Evolutionary conservation across 2,113 vertebrate genomes (phyloP), one percentile per base, ranked within the genome.

Genomic region (Catagonus wagneri): DNA sequence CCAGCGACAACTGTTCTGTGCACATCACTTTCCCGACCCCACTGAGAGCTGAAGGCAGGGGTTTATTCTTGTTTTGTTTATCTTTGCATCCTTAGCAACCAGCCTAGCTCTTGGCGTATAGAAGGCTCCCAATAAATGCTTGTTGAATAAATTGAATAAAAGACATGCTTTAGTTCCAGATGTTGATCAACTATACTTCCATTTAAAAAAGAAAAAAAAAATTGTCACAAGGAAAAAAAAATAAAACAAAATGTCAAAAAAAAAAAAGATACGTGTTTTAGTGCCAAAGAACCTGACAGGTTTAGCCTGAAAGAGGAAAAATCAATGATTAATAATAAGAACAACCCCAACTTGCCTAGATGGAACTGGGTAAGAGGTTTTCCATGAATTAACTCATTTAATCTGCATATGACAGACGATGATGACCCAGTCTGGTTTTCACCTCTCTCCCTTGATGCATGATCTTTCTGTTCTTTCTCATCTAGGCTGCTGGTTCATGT

Each of bases 121-220:
- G 19, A 89, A 92, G 44, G 6, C 27, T 58, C 71, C 58, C 22
- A 72, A 72, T 90, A 93, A 66, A 61, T 83, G 78, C 56, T 83
- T 94, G 80, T 79, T 75, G 60, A 96, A 80, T 89, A 89, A 91
- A 89, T 6, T 50, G 34, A 90, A 84, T 76, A 83, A 90, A 39
- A 63, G n/a, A 71, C 39, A 80, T 74, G 78, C 7, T 50, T 78
- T 93, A 76, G 80, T 72, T 69, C 50, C 86, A 72, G 44, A 8
- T 44, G 44, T 44, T 44, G 44, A 44, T 44, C 44, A 44, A 8
- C 44, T 44, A 44, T 44, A 44, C 44, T 44, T 44, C 44, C 4
- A 44, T 44, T 44, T 44, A 44, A 44, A 44, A 44, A 44, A 44
- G 44, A 44, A 44, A 44, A 44, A 44, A 44, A 44, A 44, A 44